These are phyloP conservation scores for Pimephales promelas DNA, from an alignment of 2,113 vertebrate species.

Conservation along the genomic window DNA sequence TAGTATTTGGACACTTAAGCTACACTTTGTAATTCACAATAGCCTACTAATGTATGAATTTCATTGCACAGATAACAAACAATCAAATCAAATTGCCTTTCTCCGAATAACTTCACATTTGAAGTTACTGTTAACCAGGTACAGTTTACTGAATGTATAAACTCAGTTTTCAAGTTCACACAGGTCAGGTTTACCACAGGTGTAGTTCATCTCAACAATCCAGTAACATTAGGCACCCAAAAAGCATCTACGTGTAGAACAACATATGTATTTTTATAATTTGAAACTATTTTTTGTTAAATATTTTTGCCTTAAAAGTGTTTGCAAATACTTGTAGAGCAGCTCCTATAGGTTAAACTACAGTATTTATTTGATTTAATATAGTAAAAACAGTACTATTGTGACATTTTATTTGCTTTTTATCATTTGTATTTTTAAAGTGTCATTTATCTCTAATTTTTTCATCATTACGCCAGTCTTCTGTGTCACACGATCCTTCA, in stretches of 20 bases:
- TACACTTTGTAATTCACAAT: conserved; percentile 6
- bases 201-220: neutral
- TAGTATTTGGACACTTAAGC: conserved; percentile 19
- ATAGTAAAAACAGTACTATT: too few species aligned
- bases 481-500: neutral
- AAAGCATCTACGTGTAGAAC: neutral
- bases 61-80: neutral
- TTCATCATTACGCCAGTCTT: neutral
- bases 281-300: neutral
- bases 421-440: too few species aligned
- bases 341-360: too few species aligned
- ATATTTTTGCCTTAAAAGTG: neutral
- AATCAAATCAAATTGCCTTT: neutral
- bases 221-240: neutral
- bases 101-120: neutral
- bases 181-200: neutral
- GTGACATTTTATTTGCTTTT: too few species aligned
- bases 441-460: too few species aligned
- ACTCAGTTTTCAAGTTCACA: neutral
- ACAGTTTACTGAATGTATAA: neutral
- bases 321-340: neutral
- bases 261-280: neutral
- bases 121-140: neutral
- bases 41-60: conserved; percentile 2
- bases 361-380: too few species aligned